Evolutionary conservation across 2,113 vertebrate species (phyloP).

Genomic region (Heloderma charlesbogerti): DNA sequence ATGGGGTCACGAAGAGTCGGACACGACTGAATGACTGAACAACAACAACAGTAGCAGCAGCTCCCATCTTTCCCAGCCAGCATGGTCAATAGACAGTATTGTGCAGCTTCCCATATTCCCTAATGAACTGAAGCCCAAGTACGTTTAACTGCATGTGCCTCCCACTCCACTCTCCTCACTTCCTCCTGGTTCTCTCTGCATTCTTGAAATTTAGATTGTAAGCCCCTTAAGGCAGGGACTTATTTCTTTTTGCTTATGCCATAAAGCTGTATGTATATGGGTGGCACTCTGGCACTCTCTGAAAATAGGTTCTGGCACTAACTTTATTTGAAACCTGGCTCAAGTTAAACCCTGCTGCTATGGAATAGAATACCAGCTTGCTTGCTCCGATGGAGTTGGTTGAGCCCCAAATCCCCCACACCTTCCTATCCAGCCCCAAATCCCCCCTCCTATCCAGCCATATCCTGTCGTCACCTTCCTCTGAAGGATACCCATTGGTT

Average conservation of each 20-base stretch:
- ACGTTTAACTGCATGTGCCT: background rate
- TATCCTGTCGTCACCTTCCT: slow-evolving; percentile 2
- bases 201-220: background rate
- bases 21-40: too few species aligned
- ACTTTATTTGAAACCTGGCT: background rate
- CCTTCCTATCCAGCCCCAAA: background rate
- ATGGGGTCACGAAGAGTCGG: too few species aligned
- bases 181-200: background rate
- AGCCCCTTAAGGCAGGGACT: background rate
- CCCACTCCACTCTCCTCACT: background rate
- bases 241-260: background rate
- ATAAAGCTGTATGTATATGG: background rate
- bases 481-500: background rate
- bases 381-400: background rate
- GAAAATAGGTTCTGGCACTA: background rate
- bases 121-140: background rate
- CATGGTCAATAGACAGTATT: background rate
- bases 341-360: background rate
- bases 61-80: too few species aligned
- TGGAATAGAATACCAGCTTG: too few species aligned
- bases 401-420: background rate
- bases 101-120: background rate
- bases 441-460: background rate
- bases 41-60: too few species aligned
- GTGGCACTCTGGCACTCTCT: too few species aligned